A percentile compares a stretch with the other conserved stretches of the same genome.
phyloP scores from a whole-genome alignment of 2,113 vertebrate species.

The Tupaia chinensis region DNA sequence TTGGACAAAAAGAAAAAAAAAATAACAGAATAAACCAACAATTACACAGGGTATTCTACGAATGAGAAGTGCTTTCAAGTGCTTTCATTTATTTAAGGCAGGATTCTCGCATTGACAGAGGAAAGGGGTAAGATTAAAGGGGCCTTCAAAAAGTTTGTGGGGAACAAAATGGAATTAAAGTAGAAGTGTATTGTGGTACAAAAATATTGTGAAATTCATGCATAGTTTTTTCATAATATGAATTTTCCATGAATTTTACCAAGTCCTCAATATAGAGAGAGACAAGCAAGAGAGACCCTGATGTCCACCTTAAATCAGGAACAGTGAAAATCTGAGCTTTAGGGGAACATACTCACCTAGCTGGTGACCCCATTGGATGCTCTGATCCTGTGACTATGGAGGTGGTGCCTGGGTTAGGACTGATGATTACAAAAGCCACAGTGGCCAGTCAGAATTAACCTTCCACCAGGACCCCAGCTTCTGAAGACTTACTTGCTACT shows the following conservation, averaged over 20 bases:
- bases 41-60: not conserved
- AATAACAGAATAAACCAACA: not conserved
- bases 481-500: not conserved
- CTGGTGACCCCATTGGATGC: not conserved
- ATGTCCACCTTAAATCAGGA: not conserved
- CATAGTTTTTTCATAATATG: too few species aligned
- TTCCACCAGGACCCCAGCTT: not conserved
- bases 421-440: not conserved
- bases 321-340: not conserved
- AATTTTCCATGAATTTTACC: too few species aligned
- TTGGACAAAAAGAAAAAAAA: not conserved
- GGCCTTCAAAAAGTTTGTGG: too few species aligned
- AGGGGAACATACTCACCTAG: too few species aligned
- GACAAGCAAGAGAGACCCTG: not conserved
- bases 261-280: not conserved
- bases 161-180: too few species aligned
- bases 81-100: not conserved
- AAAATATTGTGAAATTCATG: too few species aligned
- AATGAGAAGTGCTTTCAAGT: not conserved
- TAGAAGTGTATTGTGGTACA: too few species aligned
- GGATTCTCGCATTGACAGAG: not conserved
- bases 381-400: not conserved
- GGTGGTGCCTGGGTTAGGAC: too few species aligned
- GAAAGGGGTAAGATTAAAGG: not conserved
- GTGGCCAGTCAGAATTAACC: not conserved